These are phyloP conservation scores for Ectropis grisescens DNA, from an alignment of 1,140 invertebrate species.

Conservation along the genomic window DNA sequence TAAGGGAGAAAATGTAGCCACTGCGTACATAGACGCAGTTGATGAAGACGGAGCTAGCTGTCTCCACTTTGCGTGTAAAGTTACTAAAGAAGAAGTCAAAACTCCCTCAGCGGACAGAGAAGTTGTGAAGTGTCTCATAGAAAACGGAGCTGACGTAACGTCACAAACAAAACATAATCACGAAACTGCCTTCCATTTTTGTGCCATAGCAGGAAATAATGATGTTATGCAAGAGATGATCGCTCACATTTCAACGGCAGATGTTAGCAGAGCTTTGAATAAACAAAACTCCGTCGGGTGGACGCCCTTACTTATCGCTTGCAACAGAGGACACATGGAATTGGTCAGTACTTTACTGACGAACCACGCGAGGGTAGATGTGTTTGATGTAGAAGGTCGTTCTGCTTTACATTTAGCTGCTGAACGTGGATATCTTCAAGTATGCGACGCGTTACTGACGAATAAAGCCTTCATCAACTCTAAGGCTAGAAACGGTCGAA, in stretches of 20 bases:
- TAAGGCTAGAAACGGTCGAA: slow-evolving; percentile 87
- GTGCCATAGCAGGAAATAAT: slow-evolving; percentile 95
- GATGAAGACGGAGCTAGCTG: slow-evolving; percentile 94
- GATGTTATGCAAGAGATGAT: slow-evolving; percentile 95
- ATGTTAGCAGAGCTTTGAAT: slow-evolving; percentile 94
- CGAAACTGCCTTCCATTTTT: slow-evolving; percentile 96
- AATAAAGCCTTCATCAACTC: slow-evolving; percentile 99
- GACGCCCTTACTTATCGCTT: slow-evolving; percentile 96
- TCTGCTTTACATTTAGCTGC: slow-evolving; percentile 96
- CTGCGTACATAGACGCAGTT: slow-evolving; percentile 82
- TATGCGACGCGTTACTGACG: slow-evolving; percentile 94
- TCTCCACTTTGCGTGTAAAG: slow-evolving; percentile 89
- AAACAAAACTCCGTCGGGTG: slow-evolving; percentile 92
- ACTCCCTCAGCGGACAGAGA: slow-evolving; percentile 88
- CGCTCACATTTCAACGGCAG: slow-evolving; percentile 85
- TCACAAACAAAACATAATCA: slow-evolving; percentile 86
- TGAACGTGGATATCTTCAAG: slow-evolving; percentile 91
- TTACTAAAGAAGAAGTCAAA: slow-evolving; percentile 82
- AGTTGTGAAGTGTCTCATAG: slow-evolving; percentile 88
- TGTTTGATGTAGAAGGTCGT: slow-evolving; percentile 96
- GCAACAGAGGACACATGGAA: slow-evolving; percentile 84
- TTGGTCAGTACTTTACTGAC: slow-evolving; percentile 88
- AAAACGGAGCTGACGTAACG: slow-evolving; percentile 91
- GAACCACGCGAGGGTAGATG: slow-evolving; percentile 97
- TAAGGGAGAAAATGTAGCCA: slow-evolving; percentile 78